Base-by-base conservation (phyloP, 2,888 invertebrate genomes). In the Deilephila elpenor region DNA sequence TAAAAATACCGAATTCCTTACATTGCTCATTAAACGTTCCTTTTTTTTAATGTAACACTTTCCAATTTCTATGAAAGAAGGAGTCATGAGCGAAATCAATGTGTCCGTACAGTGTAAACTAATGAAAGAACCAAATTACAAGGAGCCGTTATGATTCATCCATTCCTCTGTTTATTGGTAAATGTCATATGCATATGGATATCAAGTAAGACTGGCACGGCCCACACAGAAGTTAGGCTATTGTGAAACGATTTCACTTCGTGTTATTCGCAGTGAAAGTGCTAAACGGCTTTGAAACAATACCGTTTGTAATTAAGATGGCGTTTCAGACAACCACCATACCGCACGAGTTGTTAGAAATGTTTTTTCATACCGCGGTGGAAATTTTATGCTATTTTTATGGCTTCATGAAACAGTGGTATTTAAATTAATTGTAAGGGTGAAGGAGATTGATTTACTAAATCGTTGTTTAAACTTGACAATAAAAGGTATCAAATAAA, bases 241-340 rank as follows among this genome's bases (percentile, higher is more conserved):
- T 89, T 89, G 87, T 89, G 83, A 88, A 87, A 83, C 87, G 89
- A 89, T 91, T 91, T 91, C 90, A 86, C 90, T 86, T 79, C 71
- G 79, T 83, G 83, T 82, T 86, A 88, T 85, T 88, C 87, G 86
- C 78, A 85, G 90, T 86, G 91, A 91, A 91, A 91, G 91, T 86
- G 84, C 76, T 84, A 86, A 85, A 84, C 82, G 80, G 77, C 79
- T 80, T 80, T 74, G 81, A 83, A 86, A 90, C 89, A 89, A 89
- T 87, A 85, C 86, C 76, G 80, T 75, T 77, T 72, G 80, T 79
- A 74, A 80, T 83, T 81, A 73, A 34, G 53, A 34, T 25, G 34
- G n/a, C 56, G 59, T 72, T 72, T 44, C 56, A 64, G 32, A 62
- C 32, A 25, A 67, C 5, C 67, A 19, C 19, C 34, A 62, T 32